Conservation (phyloP, 2,113 vertebrate genomes). For the Tetraodon nigroviridis region DNA sequence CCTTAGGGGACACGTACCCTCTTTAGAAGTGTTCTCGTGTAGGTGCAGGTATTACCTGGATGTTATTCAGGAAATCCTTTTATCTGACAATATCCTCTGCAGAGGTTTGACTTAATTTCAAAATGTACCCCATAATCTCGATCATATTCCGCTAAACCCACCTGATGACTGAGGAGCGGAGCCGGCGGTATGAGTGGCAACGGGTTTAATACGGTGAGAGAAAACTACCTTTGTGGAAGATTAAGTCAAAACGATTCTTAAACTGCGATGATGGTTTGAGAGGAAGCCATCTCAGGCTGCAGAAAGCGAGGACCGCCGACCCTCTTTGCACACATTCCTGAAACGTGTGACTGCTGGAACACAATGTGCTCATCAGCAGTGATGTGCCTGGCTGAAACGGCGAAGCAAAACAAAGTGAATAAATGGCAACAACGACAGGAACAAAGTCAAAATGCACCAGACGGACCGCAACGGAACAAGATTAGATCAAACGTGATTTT, state of each 20-base stretch:
- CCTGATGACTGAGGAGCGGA: conserved; percentile 23
- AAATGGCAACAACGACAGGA: conserved; percentile 15
- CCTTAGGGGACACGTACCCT: conserved; percentile 51
- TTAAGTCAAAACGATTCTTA: conserved; percentile 11
- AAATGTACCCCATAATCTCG: conserved; percentile 39
- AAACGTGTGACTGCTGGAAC: conserved; percentile 36
- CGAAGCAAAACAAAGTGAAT: conserved; percentile 43
- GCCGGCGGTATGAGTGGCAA: conserved; percentile 6
- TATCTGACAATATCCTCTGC: conserved; percentile 54
- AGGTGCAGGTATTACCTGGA: conserved; percentile 59
- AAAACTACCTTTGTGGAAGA: conserved; percentile 3
- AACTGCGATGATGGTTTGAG: background rate
- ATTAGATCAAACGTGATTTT: no score
- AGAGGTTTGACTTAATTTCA: conserved; percentile 39
- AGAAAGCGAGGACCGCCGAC: conserved; percentile 9
- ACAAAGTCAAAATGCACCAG: conserved; percentile 3
- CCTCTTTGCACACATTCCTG: conserved; percentile 46
- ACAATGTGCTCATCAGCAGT: conserved; percentile 57
- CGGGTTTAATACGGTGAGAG: background rate
- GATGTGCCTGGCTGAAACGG: conserved; percentile 42
- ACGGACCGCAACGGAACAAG: background rate
- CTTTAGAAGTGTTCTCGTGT: conserved; percentile 56
- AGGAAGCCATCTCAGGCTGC: background rate
- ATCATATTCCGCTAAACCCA: conserved; percentile 23
- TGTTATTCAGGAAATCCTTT: conserved; percentile 68